Conservation (phyloP, 2,888 invertebrate genomes). For the Cancer borealis region DNA sequence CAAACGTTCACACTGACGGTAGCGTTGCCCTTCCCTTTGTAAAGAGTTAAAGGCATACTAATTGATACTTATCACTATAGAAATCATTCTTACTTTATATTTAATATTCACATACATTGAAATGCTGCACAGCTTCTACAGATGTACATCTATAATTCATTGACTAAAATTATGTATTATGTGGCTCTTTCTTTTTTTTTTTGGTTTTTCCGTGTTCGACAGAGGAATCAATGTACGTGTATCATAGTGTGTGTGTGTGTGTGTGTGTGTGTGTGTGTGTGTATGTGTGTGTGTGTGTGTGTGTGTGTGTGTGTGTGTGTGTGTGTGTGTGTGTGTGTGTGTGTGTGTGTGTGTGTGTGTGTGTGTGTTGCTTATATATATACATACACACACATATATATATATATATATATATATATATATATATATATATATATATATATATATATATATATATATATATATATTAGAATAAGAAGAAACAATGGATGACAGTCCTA, state of each 20-base stretch:
- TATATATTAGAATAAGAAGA: background rate
- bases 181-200: background rate
- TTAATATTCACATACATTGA: background rate
- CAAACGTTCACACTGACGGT: background rate
- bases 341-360: constrained; percentile 11
- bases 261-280: no score
- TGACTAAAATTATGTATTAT: background rate
- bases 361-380: no score
- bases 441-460: constrained; percentile 44
- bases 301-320: background rate
- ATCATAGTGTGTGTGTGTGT: background rate
- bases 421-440: constrained; percentile 46
- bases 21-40: background rate
- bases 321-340: background rate
- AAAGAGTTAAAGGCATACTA: background rate
- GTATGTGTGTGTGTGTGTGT: no score
- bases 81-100: background rate
- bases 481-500: background rate
- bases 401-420: background rate
- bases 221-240: background rate
- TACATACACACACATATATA: no score
- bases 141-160: background rate
- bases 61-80: background rate
- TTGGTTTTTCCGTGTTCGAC: background rate
- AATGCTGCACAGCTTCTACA: background rate